Evolutionary conservation across 2,797 vertebrate species (phyloP).

Genomic region (Geotrypetes seraphini): DNA sequence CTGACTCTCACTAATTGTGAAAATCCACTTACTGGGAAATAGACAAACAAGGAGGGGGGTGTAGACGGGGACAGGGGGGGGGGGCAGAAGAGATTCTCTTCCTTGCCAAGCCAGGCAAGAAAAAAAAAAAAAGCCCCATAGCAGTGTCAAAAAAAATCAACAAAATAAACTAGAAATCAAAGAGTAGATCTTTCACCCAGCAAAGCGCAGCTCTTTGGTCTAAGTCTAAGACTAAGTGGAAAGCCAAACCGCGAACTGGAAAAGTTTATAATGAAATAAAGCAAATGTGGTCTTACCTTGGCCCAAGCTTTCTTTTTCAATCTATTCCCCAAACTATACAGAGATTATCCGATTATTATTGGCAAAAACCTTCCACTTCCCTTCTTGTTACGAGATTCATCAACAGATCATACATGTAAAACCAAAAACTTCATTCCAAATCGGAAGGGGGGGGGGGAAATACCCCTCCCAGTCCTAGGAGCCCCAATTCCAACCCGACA

Average conservation of each 20-base stretch:
- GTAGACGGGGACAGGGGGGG: too few species aligned
- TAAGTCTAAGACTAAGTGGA: too few species aligned
- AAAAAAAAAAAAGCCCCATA: not conserved
- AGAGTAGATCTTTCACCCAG: too few species aligned
- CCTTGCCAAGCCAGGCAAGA: not conserved
- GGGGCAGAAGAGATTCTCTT: not conserved
- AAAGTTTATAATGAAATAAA: not conserved
- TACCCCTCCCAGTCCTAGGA: not conserved
- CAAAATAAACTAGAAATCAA: not conserved
- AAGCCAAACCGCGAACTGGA: not conserved
- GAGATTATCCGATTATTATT: not conserved
- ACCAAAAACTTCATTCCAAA: not conserved
- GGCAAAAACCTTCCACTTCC: not conserved
- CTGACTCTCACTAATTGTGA: not conserved
- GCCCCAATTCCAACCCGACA: constrained; percentile 28
- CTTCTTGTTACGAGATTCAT: not conserved
- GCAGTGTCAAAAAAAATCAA: too few species aligned
- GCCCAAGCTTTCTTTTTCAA: not conserved
- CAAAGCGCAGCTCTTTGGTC: too few species aligned
- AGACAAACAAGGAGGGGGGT: not conserved
- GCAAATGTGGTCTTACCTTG: constrained; percentile 20
- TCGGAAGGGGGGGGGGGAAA: not conserved
- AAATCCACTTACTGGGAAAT: not conserved
- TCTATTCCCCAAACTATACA: not conserved
- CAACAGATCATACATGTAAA: not conserved